Percentiles rank a stretch among this genome's conserved stretches.
Conservation (phyloP, 2,888 invertebrate genomes). For the Perithous albicinctus region DNA sequence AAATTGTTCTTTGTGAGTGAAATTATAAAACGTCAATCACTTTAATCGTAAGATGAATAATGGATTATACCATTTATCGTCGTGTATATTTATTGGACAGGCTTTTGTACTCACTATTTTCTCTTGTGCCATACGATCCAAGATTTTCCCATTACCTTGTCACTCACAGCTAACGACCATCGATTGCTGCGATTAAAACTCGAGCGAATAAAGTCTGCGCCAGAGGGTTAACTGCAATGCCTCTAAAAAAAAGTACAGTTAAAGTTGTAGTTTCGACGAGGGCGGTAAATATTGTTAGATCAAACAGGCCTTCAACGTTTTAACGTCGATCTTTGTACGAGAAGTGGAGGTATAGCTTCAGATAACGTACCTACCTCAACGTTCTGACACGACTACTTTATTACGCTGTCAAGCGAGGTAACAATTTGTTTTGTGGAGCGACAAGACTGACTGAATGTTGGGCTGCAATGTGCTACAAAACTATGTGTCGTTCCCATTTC, state of each 20-base stretch:
- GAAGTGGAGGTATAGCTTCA: neutral
- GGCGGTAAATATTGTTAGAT: conserved; percentile 43
- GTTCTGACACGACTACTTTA: neutral
- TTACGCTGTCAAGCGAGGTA: neutral
- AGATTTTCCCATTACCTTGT: neutral
- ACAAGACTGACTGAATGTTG: neutral
- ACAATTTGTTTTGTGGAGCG: neutral
- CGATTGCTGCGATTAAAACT: conserved; percentile 20
- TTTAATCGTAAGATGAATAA: neutral
- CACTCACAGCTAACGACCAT: conserved; percentile 21
- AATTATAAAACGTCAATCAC: neutral
- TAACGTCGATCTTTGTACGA: conserved; percentile 10
- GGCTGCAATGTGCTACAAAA: neutral
- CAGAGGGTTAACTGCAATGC: neutral
- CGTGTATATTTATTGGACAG: no score
- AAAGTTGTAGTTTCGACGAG: conserved; percentile 11
- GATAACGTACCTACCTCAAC: conserved; percentile 9
- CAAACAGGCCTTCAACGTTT: conserved; percentile 29
- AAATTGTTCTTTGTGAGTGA: no score
- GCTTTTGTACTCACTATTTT: no score
- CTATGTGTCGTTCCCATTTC: neutral
- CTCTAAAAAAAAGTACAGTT: neutral
- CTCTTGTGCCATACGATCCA: no score
- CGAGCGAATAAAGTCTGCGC: conserved; percentile 25
- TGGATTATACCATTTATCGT: no score